phyloP scores from a whole-genome alignment of 2,797 vertebrate genomes.

The Eulemur coronatus region DNA sequence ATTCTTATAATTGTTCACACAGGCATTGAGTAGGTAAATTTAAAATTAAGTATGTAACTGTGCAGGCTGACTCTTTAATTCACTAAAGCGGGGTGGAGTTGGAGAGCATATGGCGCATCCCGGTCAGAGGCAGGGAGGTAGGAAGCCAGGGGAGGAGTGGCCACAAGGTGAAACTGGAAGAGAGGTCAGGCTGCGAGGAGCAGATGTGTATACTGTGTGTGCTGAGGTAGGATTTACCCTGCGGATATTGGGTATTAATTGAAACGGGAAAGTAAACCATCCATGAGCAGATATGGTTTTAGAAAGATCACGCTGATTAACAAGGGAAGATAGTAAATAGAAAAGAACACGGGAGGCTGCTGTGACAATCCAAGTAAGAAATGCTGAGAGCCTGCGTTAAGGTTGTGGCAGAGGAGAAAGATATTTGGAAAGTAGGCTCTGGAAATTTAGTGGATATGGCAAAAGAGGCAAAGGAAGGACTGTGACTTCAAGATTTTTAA shows the following conservation, averaged over 20 bases:
- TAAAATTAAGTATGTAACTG: background rate
- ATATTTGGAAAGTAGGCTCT: background rate
- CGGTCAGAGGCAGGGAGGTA: background rate
- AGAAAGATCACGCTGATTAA: background rate
- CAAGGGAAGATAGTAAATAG: background rate
- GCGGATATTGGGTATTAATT: background rate
- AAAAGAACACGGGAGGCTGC: background rate
- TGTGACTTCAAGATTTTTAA: background rate
- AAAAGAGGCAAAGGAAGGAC: background rate
- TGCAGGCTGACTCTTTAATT: background rate
- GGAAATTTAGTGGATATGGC: background rate
- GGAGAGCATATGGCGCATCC: background rate
- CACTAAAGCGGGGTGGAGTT: background rate
- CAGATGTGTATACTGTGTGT: background rate
- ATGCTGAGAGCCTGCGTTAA: background rate
- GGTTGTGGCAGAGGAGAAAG: background rate
- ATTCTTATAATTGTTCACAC: background rate
- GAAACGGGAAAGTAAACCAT: background rate
- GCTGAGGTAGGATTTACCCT: background rate
- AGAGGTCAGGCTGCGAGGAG: background rate
- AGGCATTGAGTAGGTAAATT: background rate
- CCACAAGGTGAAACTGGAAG: background rate
- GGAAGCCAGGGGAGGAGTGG: background rate
- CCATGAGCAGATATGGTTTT: background rate
- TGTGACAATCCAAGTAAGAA: background rate